phyloP scores from a whole-genome alignment of 2,113 vertebrate species.

The Micromys minutus region DNA sequence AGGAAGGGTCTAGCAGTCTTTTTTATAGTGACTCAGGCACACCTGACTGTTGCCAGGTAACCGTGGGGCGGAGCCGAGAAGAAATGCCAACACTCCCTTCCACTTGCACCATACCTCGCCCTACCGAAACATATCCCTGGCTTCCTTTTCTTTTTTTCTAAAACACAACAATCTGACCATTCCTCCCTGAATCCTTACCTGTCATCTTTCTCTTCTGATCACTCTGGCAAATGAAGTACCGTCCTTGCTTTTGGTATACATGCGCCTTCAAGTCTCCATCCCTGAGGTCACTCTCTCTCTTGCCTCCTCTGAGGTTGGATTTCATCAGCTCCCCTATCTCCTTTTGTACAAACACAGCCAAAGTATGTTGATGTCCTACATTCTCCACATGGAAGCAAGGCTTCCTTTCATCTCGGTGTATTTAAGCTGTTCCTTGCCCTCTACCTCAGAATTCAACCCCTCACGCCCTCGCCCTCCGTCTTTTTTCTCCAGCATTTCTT shows the following conservation, averaged over 20 bases:
- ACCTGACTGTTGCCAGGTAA: no score
- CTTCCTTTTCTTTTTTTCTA: no score
- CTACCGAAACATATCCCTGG: background rate
- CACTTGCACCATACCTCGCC: background rate
- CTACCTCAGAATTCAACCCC: background rate
- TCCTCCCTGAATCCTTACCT: constrained; percentile 7
- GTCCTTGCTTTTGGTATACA: constrained; percentile 10
- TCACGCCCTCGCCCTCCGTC: background rate
- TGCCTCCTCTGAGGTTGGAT: background rate
- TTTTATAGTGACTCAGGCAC: no score
- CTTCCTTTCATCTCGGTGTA: background rate
- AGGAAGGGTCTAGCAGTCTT: no score
- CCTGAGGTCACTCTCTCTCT: background rate
- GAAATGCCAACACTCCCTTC: no score
- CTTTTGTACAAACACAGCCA: background rate
- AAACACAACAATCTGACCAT: background rate
- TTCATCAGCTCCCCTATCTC: background rate
- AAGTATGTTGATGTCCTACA: background rate
- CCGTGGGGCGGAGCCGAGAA: no score
- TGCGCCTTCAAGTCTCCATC: background rate
- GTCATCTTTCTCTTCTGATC: background rate
- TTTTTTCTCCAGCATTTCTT: background rate
- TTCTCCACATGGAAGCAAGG: background rate
- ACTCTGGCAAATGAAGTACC: background rate
- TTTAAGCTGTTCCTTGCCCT: background rate